Conservation (phyloP, 2,888 invertebrate genomes). For the Eupelmus urozonus region DNA sequence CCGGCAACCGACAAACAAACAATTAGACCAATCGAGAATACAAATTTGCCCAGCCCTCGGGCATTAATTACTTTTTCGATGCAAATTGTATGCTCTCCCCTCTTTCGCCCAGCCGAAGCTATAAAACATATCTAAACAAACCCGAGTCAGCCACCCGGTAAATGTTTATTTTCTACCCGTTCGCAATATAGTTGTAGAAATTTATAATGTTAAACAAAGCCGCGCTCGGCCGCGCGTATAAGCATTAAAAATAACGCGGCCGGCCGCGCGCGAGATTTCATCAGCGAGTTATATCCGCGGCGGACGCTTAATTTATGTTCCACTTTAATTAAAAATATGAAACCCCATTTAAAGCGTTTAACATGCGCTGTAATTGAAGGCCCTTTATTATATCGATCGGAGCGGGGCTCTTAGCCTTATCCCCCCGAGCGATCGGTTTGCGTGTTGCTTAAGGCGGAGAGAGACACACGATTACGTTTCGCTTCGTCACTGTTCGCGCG, state of each 20-base stretch:
- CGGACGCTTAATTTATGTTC: conserved; percentile 52
- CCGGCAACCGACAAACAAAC: no score
- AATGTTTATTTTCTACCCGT: background rate
- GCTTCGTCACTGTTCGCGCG: conserved; percentile 45
- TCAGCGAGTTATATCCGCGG: conserved; percentile 34
- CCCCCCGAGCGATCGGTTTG: conserved; percentile 31
- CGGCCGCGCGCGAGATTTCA: conserved; percentile 37
- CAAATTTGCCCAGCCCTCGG: no score
- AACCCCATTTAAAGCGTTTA: conserved; percentile 48
- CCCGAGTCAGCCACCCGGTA: no score
- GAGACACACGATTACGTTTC: conserved; percentile 55
- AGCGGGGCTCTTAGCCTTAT: conserved; percentile 1
- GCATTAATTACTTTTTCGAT: no score
- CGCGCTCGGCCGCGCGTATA: background rate
- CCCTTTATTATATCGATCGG: conserved; percentile 48
- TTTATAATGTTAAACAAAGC: conserved; percentile 48
- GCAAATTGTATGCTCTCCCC: no score
- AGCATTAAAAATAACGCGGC: conserved; percentile 49
- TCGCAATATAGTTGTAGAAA: conserved; percentile 38
- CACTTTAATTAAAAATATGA: conserved; percentile 59
- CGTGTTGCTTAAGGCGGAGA: conserved; percentile 30
- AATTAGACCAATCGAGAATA: no score
- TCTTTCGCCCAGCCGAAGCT: no score
- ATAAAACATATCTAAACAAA: no score
- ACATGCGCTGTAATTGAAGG: conserved; percentile 56